Conservation (phyloP, 2,888 invertebrate genomes). For the Bimastos eiseni region DNA sequence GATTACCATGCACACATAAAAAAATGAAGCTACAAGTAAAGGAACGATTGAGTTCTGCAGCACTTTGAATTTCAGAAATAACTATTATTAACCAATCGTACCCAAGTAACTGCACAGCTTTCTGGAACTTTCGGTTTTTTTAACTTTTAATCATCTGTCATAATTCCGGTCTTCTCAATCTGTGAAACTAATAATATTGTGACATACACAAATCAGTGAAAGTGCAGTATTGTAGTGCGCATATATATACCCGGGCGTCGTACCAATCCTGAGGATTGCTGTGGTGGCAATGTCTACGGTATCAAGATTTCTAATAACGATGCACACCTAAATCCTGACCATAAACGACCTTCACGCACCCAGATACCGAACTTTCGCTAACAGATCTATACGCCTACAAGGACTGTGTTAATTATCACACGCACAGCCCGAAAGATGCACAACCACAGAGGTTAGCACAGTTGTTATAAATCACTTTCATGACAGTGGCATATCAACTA, state of each 20-base stretch:
- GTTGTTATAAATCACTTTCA: neutral
- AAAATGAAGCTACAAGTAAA: neutral
- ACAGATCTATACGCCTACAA: constrained; percentile 4
- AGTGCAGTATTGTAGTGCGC: too few relatives aligned
- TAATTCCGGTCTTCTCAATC: neutral
- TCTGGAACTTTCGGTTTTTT: neutral
- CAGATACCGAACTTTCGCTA: too few relatives aligned
- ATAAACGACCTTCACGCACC: too few relatives aligned
- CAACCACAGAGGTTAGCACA: neutral
- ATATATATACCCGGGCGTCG: too few relatives aligned
- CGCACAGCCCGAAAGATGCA: neutral
- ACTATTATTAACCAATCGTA: too few relatives aligned
- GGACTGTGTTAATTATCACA: neutral
- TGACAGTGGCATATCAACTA: neutral
- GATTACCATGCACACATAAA: too few relatives aligned
- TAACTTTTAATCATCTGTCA: neutral
- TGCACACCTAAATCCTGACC: too few relatives aligned
- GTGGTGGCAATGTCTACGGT: too few relatives aligned
- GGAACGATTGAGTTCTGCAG: neutral
- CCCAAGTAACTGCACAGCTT: neutral
- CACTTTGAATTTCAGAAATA: too few relatives aligned
- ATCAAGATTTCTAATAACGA: too few relatives aligned
- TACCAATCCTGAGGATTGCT: too few relatives aligned
- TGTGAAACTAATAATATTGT: neutral
- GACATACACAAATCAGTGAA: too few relatives aligned